Evolutionary conservation across 1,140 invertebrate species (phyloP).

Genomic region (Phymorhynchus buccinoides): DNA sequence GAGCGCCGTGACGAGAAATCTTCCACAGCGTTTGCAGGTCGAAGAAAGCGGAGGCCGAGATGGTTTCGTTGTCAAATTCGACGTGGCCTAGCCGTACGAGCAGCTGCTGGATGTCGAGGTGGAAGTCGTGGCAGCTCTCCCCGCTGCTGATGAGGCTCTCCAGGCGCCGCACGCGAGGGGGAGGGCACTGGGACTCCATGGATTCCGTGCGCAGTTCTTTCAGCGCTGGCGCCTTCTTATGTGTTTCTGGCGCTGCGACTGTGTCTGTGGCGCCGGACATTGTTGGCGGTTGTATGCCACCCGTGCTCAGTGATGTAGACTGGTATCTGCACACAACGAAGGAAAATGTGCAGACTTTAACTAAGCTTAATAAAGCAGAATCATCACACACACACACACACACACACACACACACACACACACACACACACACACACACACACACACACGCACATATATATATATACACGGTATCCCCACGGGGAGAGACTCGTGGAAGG

Average conservation of each 20-base stretch:
- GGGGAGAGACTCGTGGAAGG: no score
- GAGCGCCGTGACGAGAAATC: constrained; percentile 23
- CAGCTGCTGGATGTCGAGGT: constrained; percentile 30
- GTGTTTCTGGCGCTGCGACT: neutral
- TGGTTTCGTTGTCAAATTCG: neutral
- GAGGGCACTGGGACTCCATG: neutral
- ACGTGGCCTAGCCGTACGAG: neutral
- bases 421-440: no score
- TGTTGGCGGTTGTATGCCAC: no score
- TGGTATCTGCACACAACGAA: no score
- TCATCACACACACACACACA: no score
- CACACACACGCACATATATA: no score
- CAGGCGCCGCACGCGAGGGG: neutral
- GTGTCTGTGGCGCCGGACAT: no score
- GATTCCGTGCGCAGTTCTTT: constrained; percentile 2
- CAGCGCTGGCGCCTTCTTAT: neutral
- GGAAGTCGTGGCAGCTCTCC: constrained; percentile 15
- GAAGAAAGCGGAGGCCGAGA: neutral
- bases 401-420: no score
- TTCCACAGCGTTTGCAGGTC: constrained; percentile 25
- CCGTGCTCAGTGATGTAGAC: no score
- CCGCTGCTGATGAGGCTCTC: constrained; percentile 21
- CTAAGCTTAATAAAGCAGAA: no score
- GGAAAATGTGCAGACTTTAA: no score
- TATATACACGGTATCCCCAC: no score